A percentile compares a stretch with the other conserved stretches of the same genome.
These are phyloP conservation scores for Myrmophylax atrothorax DNA, from an alignment of 2,113 vertebrate genomes.

Conservation along the genomic window DNA sequence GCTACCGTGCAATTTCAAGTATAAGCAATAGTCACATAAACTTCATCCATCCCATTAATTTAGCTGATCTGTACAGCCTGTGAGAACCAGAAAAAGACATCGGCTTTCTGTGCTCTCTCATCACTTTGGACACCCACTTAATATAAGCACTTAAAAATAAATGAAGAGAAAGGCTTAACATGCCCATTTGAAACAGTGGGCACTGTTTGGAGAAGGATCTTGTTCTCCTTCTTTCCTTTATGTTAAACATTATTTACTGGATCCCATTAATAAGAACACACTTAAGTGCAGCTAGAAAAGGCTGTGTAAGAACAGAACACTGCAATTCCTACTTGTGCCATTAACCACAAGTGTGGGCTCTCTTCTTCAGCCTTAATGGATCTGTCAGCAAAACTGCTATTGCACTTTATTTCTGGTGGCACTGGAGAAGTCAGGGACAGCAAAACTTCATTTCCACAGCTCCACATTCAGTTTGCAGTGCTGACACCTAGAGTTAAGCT, in stretches of 20 bases:
- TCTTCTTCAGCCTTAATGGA: background rate
- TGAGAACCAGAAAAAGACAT: background rate
- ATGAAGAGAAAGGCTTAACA: background rate
- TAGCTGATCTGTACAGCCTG: background rate
- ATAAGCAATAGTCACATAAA: background rate
- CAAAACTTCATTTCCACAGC: slow-evolving; percentile 32
- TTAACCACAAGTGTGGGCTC: background rate
- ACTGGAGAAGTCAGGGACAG: background rate
- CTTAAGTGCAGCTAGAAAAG: background rate
- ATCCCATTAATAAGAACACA: background rate
- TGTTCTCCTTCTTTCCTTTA: background rate
- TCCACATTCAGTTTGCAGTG: slow-evolving; percentile 52
- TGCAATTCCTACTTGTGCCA: background rate
- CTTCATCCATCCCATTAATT: background rate
- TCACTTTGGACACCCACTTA: background rate
- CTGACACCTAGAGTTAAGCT: slow-evolving; percentile 65
- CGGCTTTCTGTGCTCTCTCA: background rate
- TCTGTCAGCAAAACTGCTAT: slow-evolving; percentile 3
- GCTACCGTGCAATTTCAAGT: background rate
- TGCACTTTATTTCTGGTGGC: slow-evolving; percentile 25
- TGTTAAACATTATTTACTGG: background rate
- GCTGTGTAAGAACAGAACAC: background rate
- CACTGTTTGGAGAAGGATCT: background rate
- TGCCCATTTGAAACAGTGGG: background rate
- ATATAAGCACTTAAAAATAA: background rate